Evolutionary conservation across 2,113 vertebrate species (phyloP).

Genomic region (Cichladusa arquata): DNA sequence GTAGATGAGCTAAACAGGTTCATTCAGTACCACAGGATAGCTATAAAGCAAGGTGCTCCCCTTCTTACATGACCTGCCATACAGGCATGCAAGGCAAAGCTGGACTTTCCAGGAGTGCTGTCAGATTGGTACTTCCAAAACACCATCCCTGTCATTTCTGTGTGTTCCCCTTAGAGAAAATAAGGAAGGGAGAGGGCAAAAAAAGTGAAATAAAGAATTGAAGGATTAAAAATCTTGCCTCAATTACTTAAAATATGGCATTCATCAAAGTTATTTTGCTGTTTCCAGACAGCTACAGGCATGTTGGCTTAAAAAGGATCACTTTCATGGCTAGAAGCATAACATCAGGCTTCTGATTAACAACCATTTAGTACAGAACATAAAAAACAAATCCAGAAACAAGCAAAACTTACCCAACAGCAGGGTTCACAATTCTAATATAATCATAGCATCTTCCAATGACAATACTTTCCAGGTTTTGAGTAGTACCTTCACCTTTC

Average conservation of each 20-base stretch:
- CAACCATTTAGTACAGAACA: neutral
- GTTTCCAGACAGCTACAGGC: neutral
- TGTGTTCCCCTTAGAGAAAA: neutral
- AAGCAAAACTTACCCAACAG: constrained; percentile 67
- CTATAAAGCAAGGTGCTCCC: neutral
- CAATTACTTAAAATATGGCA: neutral
- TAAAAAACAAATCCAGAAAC: neutral
- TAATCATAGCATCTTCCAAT: constrained; percentile 77
- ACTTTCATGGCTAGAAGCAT: neutral
- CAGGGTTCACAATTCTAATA: constrained; percentile 38
- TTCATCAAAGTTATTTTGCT: neutral
- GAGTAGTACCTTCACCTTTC: constrained; percentile 68
- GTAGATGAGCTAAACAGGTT: neutral
- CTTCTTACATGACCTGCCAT: neutral
- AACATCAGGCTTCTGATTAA: neutral
- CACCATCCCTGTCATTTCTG: neutral
- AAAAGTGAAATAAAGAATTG: neutral
- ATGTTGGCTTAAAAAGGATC: neutral
- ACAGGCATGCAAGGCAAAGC: neutral
- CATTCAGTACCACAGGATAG: neutral
- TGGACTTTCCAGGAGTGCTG: neutral
- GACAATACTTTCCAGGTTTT: constrained; percentile 65
- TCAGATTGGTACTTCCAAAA: neutral
- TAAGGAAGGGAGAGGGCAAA: neutral
- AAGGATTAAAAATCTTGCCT: neutral